A percentile compares a stretch with the other conserved stretches of the same genome.
Evolutionary conservation across 2,888 invertebrate genomes (phyloP).

Genomic region (Itoplectis maculator): DNA sequence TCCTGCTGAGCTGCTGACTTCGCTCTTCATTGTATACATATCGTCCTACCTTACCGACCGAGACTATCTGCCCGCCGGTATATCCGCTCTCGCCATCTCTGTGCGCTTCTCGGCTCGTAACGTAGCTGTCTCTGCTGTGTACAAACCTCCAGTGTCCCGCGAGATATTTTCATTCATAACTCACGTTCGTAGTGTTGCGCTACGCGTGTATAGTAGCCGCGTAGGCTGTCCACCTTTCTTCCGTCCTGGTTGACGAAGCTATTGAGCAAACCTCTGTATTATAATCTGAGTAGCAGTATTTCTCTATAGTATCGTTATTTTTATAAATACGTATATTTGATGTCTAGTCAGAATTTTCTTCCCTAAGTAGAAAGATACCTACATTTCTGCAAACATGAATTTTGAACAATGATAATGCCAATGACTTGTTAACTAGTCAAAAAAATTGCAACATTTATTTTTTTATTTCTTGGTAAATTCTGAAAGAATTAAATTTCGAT

Average conservation of each 20-base stretch:
- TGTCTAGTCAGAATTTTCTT: background rate
- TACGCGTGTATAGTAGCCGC: background rate
- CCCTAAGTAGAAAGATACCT: background rate
- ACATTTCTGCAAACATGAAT: background rate
- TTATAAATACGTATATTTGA: background rate
- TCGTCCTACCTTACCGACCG: slow-evolving; percentile 62
- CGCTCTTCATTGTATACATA: too few relatives aligned
- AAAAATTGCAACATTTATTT: too few relatives aligned
- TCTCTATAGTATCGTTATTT: background rate
- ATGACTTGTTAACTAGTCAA: background rate
- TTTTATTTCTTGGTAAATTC: too few relatives aligned
- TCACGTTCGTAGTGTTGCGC: slow-evolving; percentile 3
- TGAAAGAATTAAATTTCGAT: too few relatives aligned
- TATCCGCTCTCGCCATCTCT: background rate
- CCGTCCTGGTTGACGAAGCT: slow-evolving; percentile 9
- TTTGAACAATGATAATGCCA: background rate
- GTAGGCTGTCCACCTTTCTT: slow-evolving; percentile 20
- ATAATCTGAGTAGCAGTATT: background rate
- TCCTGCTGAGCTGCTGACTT: slow-evolving; percentile 42
- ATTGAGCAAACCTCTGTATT: slow-evolving; percentile 6
- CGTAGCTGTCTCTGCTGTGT: slow-evolving; percentile 69
- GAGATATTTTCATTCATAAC: slow-evolving; percentile 59
- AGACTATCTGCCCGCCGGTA: slow-evolving; percentile 54
- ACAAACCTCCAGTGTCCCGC: slow-evolving; percentile 29
- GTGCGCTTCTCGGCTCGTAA: slow-evolving; percentile 64